phyloP scores from a whole-genome alignment of 2,113 vertebrate genomes.

The Tenrec ecaudatus region DNA sequence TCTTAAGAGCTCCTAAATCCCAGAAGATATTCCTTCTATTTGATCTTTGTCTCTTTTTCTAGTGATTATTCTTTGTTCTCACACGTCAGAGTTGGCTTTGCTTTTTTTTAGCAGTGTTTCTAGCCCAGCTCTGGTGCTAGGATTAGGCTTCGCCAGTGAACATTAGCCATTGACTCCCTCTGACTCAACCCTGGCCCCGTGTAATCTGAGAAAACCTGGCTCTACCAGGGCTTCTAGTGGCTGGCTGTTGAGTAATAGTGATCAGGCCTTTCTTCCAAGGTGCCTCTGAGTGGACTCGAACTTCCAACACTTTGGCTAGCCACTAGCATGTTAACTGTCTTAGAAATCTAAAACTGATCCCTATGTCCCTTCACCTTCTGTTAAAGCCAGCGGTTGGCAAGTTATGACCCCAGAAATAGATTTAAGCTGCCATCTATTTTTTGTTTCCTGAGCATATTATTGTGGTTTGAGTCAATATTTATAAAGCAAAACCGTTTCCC shows the following conservation, averaged over 20 bases:
- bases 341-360: too few relatives aligned
- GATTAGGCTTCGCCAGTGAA: background rate
- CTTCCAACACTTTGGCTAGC: too few relatives aligned
- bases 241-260: too few relatives aligned
- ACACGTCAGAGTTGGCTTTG: background rate
- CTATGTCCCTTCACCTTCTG: background rate
- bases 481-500: too few relatives aligned
- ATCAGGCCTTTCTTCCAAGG: too few relatives aligned
- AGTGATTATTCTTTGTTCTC: background rate
- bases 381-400: background rate
- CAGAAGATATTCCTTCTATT: background rate
- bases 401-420: background rate
- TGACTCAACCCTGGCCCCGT: background rate
- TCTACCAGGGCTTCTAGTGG: too few relatives aligned
- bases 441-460: background rate
- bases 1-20: background rate
- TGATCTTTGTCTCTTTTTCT: background rate
- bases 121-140: background rate
- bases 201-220: background rate
- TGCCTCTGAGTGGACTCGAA: too few relatives aligned
- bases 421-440: background rate
- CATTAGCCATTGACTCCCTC: background rate
- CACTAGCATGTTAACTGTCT: too few relatives aligned
- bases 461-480: too few relatives aligned
- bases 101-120: background rate